Evolutionary conservation across 2,888 invertebrate genomes (phyloP).

Genomic region (Schizotus pectinicornis): DNA sequence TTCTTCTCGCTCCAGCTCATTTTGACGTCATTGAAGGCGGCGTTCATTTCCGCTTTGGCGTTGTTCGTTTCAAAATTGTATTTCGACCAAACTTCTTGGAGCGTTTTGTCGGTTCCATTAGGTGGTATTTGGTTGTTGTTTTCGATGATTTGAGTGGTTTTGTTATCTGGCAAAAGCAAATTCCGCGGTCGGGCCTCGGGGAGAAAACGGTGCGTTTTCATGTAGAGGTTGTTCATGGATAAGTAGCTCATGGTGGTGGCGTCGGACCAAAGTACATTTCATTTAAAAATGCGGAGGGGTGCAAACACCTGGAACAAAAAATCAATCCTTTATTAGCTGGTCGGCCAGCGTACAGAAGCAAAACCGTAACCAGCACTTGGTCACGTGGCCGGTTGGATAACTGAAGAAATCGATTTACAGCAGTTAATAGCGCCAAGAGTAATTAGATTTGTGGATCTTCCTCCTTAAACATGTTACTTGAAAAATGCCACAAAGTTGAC

Average conservation of each 20-base stretch:
- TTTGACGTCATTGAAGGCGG: slow-evolving; percentile 11
- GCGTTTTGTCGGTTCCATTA: slow-evolving; percentile 39
- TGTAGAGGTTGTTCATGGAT: slow-evolving; percentile 37
- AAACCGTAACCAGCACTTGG: too few relatives aligned
- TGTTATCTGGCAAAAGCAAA: slow-evolving; percentile 15
- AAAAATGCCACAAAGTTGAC: too few relatives aligned
- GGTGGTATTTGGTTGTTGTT: slow-evolving; percentile 36
- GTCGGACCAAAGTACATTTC: not conserved
- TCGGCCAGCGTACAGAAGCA: too few relatives aligned
- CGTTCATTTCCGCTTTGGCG: slow-evolving; percentile 31
- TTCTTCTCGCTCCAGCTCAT: slow-evolving; percentile 31
- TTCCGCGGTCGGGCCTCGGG: slow-evolving; percentile 22
- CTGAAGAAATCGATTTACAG: too few relatives aligned
- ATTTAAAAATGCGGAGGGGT: not conserved
- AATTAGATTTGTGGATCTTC: too few relatives aligned
- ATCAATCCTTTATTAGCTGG: too few relatives aligned
- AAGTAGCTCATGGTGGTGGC: slow-evolving; percentile 25
- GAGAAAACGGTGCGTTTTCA: slow-evolving; percentile 36
- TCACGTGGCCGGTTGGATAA: too few relatives aligned
- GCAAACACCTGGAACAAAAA: too few relatives aligned
- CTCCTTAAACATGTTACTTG: too few relatives aligned
- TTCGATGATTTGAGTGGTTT: slow-evolving; percentile 33
- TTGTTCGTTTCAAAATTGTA: slow-evolving; percentile 48
- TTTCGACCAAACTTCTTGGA: slow-evolving; percentile 53
- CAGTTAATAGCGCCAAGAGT: too few relatives aligned